Percentiles rank a stretch among this genome's conserved stretches.
phyloP scores from a whole-genome alignment of 1,140 invertebrate genomes.

The Hyposmocoma kahamanoa region DNA sequence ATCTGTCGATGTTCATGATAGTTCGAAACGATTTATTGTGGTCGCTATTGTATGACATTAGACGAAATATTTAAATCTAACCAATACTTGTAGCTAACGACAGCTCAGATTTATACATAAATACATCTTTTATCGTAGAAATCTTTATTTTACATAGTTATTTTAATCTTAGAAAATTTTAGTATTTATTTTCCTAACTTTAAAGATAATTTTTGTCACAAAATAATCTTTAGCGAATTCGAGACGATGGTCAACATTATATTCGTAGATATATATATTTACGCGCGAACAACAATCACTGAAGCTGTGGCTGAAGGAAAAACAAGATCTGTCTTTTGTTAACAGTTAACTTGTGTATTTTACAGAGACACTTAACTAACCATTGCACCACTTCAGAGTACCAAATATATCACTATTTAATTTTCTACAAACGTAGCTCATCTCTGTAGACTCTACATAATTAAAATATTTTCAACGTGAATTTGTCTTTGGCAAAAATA shows the following conservation, averaged over 20 bases:
- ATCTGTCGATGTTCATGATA: conserved; percentile 57
- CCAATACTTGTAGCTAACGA: conserved; percentile 51
- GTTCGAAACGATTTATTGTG: conserved; percentile 37
- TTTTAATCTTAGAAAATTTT: conserved; percentile 41
- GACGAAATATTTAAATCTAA: conserved; percentile 40
- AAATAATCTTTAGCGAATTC: conserved; percentile 13
- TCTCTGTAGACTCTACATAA: conserved; percentile 31
- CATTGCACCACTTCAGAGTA: conserved; percentile 59
- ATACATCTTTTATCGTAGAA: conserved; percentile 60
- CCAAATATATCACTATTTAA: conserved; percentile 45
- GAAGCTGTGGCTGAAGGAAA: conserved; percentile 42
- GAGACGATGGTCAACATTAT: conserved; percentile 3
- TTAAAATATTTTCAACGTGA: conserved; percentile 43
- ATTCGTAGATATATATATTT: conserved; percentile 23
- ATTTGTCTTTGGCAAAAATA: conserved; percentile 67
- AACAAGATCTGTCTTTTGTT: conserved; percentile 9
- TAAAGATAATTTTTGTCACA: conserved; percentile 14
- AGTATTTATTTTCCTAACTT: conserved; percentile 34
- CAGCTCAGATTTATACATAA: conserved; percentile 60
- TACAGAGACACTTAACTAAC: conserved; percentile 51
- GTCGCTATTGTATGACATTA: conserved; percentile 31
- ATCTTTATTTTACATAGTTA: conserved; percentile 52
- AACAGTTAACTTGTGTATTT: conserved; percentile 34
- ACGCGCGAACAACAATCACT: conserved; percentile 39
- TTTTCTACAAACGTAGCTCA: conserved; percentile 39